Evolutionary conservation across 2,113 vertebrate genomes (phyloP), one percentile per base, ranked within the genome.

Genomic region (Rallus limicola): DNA sequence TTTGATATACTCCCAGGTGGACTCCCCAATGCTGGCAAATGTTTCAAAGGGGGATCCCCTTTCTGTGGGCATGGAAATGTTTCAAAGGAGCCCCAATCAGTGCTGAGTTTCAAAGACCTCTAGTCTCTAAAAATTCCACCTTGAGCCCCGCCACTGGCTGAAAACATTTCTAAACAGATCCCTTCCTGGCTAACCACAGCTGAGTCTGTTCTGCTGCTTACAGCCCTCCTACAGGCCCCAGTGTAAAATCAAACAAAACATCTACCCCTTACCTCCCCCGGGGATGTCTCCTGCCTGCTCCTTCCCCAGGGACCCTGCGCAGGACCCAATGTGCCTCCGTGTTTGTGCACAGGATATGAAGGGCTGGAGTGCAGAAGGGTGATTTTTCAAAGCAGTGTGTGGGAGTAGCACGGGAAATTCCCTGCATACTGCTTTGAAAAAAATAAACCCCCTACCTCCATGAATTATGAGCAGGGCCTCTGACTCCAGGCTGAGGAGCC

Each of bases 261-360:
- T 88, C 85, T 74, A 84, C 91, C 64, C 5, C 86, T 75, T 92
- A 71, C 18, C 29, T 90, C 64, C 96, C 91, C 91, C 19, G 18
- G 88, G 94, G 96, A 94, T 44, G 72, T 11, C 94, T 88, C 89
- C 96, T 63, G 93, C 84, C 92, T 88, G 59, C 86, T 53, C 48
- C 70, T 33, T 56, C 97, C 82, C 94, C 9, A 23, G 86, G 83
- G 97, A 93, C 63, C 42, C 52, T 11, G 16, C 1, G 28, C 52
- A 86, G 95, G 96, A 88, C 95, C 96, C 92, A 81, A 0, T 63
- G 29, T 77, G 94, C 78, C 92, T 53, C 90, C 48, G 40, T 78
- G 90, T 93, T 96, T 96, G 94, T 33, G 88, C 81, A 95, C 92
- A 96, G 95, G 90, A 93, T 93, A 80, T 79, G 82, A 93, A 96